A percentile compares a stretch with the other conserved stretches of the same genome.
Evolutionary conservation across 2,888 invertebrate genomes (phyloP).

Genomic region (Cyaniris semiargus): DNA sequence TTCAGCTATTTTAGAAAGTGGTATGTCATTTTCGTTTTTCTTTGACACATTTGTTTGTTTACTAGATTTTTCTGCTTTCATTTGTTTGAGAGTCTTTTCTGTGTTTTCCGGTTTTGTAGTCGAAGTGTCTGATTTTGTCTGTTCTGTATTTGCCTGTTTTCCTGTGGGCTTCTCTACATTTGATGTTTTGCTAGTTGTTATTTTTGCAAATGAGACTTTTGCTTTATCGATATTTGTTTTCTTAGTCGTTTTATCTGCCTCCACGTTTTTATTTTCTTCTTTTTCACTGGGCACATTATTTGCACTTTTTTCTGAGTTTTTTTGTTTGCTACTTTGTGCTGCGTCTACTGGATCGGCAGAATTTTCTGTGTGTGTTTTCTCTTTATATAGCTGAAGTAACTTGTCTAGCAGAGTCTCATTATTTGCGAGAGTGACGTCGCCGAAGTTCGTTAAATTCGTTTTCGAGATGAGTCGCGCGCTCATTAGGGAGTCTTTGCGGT

Average conservation of each 20-base stretch:
- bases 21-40: slow-evolving; percentile 19
- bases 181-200: background rate
- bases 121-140: background rate
- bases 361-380: slow-evolving; percentile 20
- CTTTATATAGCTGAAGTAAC: slow-evolving; percentile 25
- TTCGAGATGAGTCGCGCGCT: slow-evolving; percentile 23
- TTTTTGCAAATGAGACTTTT: background rate
- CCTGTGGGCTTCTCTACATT: background rate
- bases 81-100: slow-evolving; percentile 1
- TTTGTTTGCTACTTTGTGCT: slow-evolving; percentile 6
- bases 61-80: background rate
- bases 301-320: background rate
- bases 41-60: slow-evolving; percentile 14
- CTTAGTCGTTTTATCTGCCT: background rate
- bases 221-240: background rate
- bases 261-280: background rate
- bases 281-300: background rate
- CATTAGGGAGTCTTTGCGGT: slow-evolving; percentile 26
- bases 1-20: slow-evolving; percentile 6
- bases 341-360: background rate
- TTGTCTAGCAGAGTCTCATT: slow-evolving; percentile 21
- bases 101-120: background rate
- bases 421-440: slow-evolving; percentile 15
- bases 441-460: slow-evolving; percentile 13
- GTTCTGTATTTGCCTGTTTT: background rate